Base-by-base conservation (phyloP, 2,113 vertebrate genomes). In the Cyprinodon tularosa region DNA sequence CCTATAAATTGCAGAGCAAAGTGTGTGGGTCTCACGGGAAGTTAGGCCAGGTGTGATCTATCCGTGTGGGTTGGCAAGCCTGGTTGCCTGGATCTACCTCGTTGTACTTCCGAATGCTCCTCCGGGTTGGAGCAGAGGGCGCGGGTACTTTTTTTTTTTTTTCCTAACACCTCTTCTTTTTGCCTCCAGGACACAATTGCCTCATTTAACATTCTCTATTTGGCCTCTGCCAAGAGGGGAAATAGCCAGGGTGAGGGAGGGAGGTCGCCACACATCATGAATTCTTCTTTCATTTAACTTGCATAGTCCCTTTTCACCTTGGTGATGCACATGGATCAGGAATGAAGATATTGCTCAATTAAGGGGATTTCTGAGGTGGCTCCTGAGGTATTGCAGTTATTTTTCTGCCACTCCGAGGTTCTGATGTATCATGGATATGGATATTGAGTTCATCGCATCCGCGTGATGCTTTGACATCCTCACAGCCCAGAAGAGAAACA, bases 121-220 rank as follows among this genome's bases (percentile, higher is more conserved):
- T 90, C 83, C 42, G 88, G 89, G 88, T 84, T 91, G 80, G 82
- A 91, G 88, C 87, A 90, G 78, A 85, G 89, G 89, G 86, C 86
- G 83, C 78, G 71, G 83, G 71, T 77, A 87, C 89, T 83, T 67
- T 68, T 77, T 80, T 76, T 82, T 83, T 83, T 78, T 67, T 63
- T 63, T 77, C 75, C 72, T 83, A 76, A 79, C 62, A 69, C 62
- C 81, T 81, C 81, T 67, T 84, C 78, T 83, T 89, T 90, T 90
- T 93, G 90, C 92, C 93, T 90, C 76, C 81, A 81, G 93, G 92
- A 95, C 93, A 93, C 91, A 93, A 93, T 94, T 91, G 92, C 93
- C 93, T 94, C 94, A 92, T 94, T 94, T 95, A 94, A 93, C 93
- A 94, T 94, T 95, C 92, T 90, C 90, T 93, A 91, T 93, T 93